A percentile compares a stretch with the other conserved stretches of the same genome.
These are phyloP conservation scores for Drosophila maculinotata DNA, from an alignment of 2,888 invertebrate species.

Conservation along the genomic window DNA sequence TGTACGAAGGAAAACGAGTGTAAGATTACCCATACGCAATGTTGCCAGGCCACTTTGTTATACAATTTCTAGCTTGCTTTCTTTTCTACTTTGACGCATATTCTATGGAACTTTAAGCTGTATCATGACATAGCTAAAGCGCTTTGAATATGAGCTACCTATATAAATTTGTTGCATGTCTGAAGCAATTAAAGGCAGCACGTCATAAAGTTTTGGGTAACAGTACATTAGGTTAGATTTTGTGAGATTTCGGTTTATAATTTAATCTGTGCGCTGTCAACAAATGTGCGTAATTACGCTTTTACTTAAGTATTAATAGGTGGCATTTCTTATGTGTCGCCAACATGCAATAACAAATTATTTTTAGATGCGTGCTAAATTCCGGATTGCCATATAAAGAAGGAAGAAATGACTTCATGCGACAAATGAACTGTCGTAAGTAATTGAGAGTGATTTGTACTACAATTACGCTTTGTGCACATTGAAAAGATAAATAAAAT, in stretches of 20 bases:
- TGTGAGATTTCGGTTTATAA: conserved; percentile 39
- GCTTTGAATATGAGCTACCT: neutral
- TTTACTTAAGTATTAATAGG: conserved; percentile 46
- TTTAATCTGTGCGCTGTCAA: conserved; percentile 57
- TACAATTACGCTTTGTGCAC: conserved; percentile 4
- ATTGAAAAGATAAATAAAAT: conserved; percentile 11
- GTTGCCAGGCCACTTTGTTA: conserved; percentile 65
- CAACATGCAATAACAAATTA: conserved; percentile 30
- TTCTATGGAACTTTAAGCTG: conserved; percentile 22
- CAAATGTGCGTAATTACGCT: conserved; percentile 47
- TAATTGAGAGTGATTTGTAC: neutral
- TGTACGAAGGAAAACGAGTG: conserved; percentile 59
- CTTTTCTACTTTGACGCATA: conserved; percentile 13
- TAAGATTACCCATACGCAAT: conserved; percentile 73
- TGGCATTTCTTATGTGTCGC: conserved; percentile 23
- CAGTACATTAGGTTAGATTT: conserved; percentile 24
- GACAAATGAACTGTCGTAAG: conserved; percentile 3
- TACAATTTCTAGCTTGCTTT: conserved; percentile 37
- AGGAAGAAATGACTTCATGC: conserved; percentile 2
- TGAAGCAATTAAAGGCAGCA: conserved; percentile 52
- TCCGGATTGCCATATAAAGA: conserved; percentile 2
- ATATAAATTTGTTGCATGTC: conserved; percentile 37
- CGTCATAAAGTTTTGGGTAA: conserved; percentile 39
- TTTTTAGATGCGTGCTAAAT: conserved; percentile 19
- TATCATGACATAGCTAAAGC: neutral